Conservation (phyloP, 1,140 invertebrate species). For the Drosophila watanabei region DNA sequence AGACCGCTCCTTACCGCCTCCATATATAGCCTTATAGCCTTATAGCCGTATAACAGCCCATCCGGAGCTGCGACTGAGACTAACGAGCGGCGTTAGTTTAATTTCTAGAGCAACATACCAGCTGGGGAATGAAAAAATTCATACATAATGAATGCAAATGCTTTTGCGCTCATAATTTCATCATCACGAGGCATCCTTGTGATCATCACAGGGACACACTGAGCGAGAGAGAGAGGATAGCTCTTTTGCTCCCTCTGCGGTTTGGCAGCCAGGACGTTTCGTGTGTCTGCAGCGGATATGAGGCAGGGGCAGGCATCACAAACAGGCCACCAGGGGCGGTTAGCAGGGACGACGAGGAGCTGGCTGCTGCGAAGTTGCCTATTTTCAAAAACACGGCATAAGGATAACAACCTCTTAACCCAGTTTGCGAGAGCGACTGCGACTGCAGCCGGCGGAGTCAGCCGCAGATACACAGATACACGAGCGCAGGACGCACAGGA, state of each 20-base stretch:
- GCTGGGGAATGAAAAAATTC: slow-evolving; percentile 56
- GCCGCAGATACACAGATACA: slow-evolving; percentile 29
- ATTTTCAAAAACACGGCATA: slow-evolving; percentile 83
- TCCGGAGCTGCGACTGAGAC: slow-evolving; percentile 44
- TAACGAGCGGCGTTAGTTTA: slow-evolving; percentile 83
- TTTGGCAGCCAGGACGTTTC: slow-evolving; percentile 77
- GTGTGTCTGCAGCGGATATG: slow-evolving; percentile 82
- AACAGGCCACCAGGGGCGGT: slow-evolving; percentile 61
- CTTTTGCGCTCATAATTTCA: slow-evolving; percentile 82
- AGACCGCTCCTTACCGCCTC: too few species aligned
- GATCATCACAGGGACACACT: slow-evolving; percentile 10
- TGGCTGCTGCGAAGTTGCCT: slow-evolving; percentile 56
- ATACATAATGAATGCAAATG: slow-evolving; percentile 82
- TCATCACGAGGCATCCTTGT: slow-evolving; percentile 59
- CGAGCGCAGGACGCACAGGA: slow-evolving; percentile 6
- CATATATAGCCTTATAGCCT: not conserved
- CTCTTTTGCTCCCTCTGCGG: slow-evolving; percentile 50
- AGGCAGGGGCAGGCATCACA: slow-evolving; percentile 79
- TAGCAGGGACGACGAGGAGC: slow-evolving; percentile 1
- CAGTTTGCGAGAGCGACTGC: slow-evolving; percentile 63
- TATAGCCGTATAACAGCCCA: slow-evolving; percentile 17
- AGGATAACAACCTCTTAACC: slow-evolving; percentile 84
- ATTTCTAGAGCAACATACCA: slow-evolving; percentile 70
- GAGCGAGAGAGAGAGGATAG: not conserved
- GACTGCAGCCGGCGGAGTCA: slow-evolving; percentile 39